These are phyloP conservation scores for Drosophila multiciliata DNA, from an alignment of 2,888 invertebrate genomes.

Conservation along the genomic window DNA sequence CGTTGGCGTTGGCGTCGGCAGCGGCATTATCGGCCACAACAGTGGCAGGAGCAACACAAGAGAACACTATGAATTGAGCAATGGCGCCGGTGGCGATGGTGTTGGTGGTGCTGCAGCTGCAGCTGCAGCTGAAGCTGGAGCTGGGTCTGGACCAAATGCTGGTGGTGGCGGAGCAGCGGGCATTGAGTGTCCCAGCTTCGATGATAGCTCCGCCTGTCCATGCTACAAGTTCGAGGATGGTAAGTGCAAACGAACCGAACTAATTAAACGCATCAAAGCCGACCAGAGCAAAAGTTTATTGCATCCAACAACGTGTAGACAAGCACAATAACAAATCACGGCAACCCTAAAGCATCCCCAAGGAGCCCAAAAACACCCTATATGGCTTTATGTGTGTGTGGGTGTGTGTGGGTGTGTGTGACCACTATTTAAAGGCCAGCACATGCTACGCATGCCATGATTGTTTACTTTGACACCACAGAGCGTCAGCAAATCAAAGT, in stretches of 20 bases:
- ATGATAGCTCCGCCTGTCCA: constrained; percentile 93
- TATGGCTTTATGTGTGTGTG: background rate
- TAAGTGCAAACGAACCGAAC: constrained; percentile 81
- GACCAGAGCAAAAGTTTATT: constrained; percentile 53
- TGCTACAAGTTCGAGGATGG: constrained; percentile 97
- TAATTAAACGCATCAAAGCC: constrained; percentile 66
- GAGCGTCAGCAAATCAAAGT: constrained; percentile 13
- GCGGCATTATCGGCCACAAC: constrained; percentile 33
- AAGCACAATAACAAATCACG: constrained; percentile 53
- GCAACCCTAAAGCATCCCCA: constrained; percentile 1
- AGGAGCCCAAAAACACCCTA: background rate
- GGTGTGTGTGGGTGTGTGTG: constrained; percentile 14
- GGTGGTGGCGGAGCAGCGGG: constrained; percentile 55
- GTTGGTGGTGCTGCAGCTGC: constrained; percentile 33
- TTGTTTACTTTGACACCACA: constrained; percentile 61
- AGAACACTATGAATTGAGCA: constrained; percentile 46
- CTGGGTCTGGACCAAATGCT: constrained; percentile 1
- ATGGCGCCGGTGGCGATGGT: constrained; percentile 26
- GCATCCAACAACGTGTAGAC: constrained; percentile 60
- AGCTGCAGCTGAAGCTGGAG: constrained; percentile 33
- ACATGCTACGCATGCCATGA: constrained; percentile 50
- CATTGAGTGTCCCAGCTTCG: constrained; percentile 89
- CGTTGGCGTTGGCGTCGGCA: constrained; percentile 46
- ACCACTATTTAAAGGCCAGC: constrained; percentile 52
- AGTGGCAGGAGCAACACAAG: constrained; percentile 25